These are phyloP conservation scores for Tillus elongatus DNA, from an alignment of 2,888 invertebrate genomes.

Conservation along the genomic window DNA sequence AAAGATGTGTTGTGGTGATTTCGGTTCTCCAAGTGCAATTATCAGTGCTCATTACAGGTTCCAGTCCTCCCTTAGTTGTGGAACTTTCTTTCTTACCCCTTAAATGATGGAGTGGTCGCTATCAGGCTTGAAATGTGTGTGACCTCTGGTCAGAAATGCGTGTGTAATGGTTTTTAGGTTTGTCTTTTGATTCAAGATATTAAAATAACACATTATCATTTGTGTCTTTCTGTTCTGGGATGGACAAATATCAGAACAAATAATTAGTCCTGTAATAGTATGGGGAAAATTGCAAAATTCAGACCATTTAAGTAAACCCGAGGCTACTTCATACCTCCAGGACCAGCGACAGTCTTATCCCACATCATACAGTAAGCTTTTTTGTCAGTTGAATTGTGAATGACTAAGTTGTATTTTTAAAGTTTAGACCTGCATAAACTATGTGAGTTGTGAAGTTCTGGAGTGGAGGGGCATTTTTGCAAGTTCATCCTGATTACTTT, in stretches of 20 bases:
- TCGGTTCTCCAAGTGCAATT: no score
- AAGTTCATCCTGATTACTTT: not conserved
- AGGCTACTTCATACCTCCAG: slow-evolving; percentile 1
- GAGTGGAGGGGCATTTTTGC: not conserved
- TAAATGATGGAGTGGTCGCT: no score
- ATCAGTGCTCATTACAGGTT: no score
- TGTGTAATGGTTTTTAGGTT: slow-evolving; percentile 12
- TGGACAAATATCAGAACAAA: slow-evolving; percentile 15
- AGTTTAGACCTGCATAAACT: not conserved
- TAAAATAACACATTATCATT: slow-evolving; percentile 14
- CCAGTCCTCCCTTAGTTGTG: no score
- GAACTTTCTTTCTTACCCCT: slow-evolving; percentile 14
- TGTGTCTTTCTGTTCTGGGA: slow-evolving; percentile 8
- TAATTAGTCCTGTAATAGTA: slow-evolving; percentile 8
- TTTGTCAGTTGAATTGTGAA: slow-evolving; percentile 1
- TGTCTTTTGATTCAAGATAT: slow-evolving; percentile 10
- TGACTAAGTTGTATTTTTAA: no score
- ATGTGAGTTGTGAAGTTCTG: slow-evolving; percentile 1
- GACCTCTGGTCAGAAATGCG: slow-evolving; percentile 14
- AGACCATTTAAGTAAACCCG: not conserved
- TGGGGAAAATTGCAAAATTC: not conserved
- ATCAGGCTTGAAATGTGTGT: no score
- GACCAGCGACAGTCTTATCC: not conserved
- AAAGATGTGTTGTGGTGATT: no score
- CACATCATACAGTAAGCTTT: slow-evolving; percentile 3